Evolutionary conservation across 2,113 vertebrate species (phyloP).

Genomic region (Aldabrachelys gigantea): DNA sequence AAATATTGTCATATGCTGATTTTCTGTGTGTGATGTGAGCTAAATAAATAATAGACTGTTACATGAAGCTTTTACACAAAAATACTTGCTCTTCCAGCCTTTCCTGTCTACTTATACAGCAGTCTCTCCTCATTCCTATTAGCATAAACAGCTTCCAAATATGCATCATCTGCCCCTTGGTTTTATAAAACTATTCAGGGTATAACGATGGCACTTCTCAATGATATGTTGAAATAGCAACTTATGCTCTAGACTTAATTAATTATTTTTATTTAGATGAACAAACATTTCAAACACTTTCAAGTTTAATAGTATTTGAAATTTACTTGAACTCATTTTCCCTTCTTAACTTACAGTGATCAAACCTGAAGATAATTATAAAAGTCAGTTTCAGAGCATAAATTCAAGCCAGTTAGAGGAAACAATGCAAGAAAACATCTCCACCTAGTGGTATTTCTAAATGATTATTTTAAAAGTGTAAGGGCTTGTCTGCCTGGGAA

Average conservation of each 20-base stretch:
- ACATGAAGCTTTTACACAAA: background rate
- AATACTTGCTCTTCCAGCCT: fast-evolving
- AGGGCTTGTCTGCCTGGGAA: background rate
- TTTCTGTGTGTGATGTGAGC: background rate
- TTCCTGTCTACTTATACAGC: fast-evolving
- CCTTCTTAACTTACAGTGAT: background rate
- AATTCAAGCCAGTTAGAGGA: fast-evolving
- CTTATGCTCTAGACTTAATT: fast-evolving
- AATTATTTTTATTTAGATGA: background rate
- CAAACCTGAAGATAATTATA: fast-evolving
- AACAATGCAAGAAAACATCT: background rate
- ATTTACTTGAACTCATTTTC: background rate
- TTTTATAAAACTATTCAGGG: background rate
- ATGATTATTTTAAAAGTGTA: background rate
- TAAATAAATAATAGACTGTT: background rate
- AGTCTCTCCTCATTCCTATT: background rate
- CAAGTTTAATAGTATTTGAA: background rate
- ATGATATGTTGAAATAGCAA: background rate
- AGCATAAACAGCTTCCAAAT: background rate
- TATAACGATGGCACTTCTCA: background rate
- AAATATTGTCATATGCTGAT: background rate
- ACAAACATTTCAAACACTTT: background rate
- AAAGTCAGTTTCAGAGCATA: fast-evolving
- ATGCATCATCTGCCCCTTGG: background rate
- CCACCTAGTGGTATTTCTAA: conserved; percentile 51